These are phyloP conservation scores for Xiphophorus maculatus DNA, from an alignment of 2,113 vertebrate species.

Conservation along the genomic window DNA sequence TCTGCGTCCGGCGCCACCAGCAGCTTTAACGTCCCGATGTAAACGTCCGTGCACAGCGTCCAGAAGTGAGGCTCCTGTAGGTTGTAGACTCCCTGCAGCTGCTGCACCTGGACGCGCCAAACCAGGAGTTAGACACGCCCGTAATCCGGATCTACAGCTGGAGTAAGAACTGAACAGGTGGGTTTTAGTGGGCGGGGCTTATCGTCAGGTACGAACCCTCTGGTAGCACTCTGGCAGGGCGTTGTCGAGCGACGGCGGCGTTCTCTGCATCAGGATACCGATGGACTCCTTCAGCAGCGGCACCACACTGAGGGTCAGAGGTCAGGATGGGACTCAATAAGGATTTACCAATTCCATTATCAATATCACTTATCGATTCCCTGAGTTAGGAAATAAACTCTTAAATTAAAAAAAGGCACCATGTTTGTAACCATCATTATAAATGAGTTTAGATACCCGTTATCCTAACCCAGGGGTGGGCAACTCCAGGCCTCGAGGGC, in stretches of 20 bases:
- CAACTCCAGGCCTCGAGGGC: no score
- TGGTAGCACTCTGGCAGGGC: conserved; percentile 94
- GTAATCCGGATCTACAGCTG: neutral
- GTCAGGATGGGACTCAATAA: neutral
- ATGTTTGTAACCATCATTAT: no score
- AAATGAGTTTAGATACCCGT: no score
- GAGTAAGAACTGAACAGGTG: no score
- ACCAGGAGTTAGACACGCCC: neutral
- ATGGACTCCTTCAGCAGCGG: conserved; percentile 93
- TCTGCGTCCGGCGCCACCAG: conserved; percentile 94
- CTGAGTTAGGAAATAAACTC: no score
- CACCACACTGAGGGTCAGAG: conserved; percentile 85
- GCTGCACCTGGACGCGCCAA: conserved; percentile 87
- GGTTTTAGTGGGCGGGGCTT: neutral
- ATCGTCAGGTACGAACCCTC: conserved; percentile 82
- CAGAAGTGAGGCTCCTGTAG: conserved; percentile 98
- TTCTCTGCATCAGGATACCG: conserved; percentile 97
- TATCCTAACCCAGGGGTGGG: no score
- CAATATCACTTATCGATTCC: no score
- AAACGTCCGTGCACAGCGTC: conserved; percentile 96
- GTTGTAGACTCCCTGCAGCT: conserved; percentile 95
- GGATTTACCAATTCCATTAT: no score
- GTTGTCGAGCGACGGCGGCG: conserved; percentile 88
- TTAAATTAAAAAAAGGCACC: no score
- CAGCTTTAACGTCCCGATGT: conserved; percentile 94